Evolutionary conservation across 2,888 invertebrate genomes (phyloP).

Genomic region (Lepas anatifera): DNA sequence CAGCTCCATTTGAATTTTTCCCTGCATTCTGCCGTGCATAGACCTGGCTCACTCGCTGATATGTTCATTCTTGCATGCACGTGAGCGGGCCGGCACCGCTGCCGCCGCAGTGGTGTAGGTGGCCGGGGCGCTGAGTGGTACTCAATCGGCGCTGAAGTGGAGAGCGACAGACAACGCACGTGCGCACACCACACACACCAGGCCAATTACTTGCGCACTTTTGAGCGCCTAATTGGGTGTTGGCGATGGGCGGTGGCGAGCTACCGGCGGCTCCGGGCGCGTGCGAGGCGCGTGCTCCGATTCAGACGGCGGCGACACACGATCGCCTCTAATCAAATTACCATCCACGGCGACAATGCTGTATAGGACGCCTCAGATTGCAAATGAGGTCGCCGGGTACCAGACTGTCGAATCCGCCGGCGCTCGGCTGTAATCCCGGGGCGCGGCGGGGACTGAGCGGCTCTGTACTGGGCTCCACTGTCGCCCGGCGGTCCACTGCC

Average conservation of each 20-base stretch:
- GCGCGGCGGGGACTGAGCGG: too few species aligned
- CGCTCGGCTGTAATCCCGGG: too few species aligned
- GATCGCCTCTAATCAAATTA: conserved; percentile 9
- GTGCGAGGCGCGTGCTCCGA: neutral
- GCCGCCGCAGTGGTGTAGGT: too few species aligned
- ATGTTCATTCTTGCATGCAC: too few species aligned
- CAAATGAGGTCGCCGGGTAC: conserved; percentile 1
- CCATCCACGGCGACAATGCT: neutral
- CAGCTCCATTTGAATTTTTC: too few species aligned
- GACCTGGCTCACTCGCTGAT: too few species aligned
- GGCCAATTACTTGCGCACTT: neutral
- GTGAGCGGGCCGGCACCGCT: too few species aligned
- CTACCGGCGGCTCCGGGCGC: neutral
- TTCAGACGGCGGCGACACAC: neutral
- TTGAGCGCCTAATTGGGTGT: conserved; percentile 4
- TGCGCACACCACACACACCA: neutral
- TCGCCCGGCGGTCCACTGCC: too few species aligned
- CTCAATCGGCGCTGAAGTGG: too few species aligned
- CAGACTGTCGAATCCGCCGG: neutral
- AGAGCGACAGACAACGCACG: neutral
- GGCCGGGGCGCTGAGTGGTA: too few species aligned
- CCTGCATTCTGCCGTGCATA: too few species aligned
- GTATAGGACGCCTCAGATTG: neutral
- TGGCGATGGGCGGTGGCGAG: neutral
- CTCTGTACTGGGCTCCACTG: too few species aligned